A percentile compares a stretch with the other conserved stretches of the same genome.
Evolutionary conservation across 2,888 invertebrate genomes (phyloP).

Genomic region (Drosophila histrio): DNA sequence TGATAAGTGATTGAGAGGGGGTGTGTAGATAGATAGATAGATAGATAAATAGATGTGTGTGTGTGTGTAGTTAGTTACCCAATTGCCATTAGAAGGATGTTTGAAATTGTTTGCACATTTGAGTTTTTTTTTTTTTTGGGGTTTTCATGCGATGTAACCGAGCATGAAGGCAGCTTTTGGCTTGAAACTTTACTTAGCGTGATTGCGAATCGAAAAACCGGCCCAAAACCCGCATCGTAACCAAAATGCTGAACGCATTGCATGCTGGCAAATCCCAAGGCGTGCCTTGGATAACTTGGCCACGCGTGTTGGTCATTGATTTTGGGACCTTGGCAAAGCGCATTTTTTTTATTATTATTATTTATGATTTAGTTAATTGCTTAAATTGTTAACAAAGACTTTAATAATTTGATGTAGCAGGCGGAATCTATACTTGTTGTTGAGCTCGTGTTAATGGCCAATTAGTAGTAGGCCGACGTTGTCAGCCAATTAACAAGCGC

Average conservation of each 20-base stretch:
- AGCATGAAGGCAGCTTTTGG: slow-evolving; percentile 75
- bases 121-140: slow-evolving; percentile 8
- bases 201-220: slow-evolving; percentile 55
- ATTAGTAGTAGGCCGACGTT: slow-evolving; percentile 61
- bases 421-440: slow-evolving; percentile 6
- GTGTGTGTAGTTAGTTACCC: slow-evolving; percentile 37
- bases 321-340: slow-evolving; percentile 57
- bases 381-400: slow-evolving; percentile 71
- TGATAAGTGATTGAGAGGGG: slow-evolving; percentile 6
- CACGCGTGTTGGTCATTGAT: slow-evolving; percentile 47
- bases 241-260: slow-evolving; percentile 44
- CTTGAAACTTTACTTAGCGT: slow-evolving; percentile 72
- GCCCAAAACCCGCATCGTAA: slow-evolving; percentile 31
- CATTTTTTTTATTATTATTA: slow-evolving; percentile 69
- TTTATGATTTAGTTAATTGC: slow-evolving; percentile 70
- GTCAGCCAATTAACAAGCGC: slow-evolving; percentile 57
- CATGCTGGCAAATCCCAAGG: slow-evolving; percentile 50
- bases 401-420: background rate
- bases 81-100: slow-evolving; percentile 53
- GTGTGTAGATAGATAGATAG: slow-evolving; percentile 10
- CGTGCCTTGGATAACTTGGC: slow-evolving; percentile 54
- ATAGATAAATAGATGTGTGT: too few species aligned
- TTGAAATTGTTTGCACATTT: slow-evolving; percentile 40
- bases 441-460: slow-evolving; percentile 69
- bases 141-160: slow-evolving; percentile 30